phyloP scores from a whole-genome alignment of 64 coral and sea anemone genomes.

The Actinia equina region DNA sequence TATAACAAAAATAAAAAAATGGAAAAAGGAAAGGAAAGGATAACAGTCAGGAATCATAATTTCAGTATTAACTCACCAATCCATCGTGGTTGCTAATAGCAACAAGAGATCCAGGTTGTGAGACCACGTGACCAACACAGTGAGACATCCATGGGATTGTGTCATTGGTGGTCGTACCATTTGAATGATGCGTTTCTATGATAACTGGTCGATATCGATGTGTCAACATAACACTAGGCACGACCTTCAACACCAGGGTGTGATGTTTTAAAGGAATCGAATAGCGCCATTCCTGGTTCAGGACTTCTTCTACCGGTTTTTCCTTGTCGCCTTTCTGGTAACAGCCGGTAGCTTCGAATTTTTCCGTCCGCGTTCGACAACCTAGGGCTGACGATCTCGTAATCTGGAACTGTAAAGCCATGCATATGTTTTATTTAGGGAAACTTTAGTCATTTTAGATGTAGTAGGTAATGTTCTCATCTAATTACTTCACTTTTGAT shows the following conservation, averaged over 20 bases:
- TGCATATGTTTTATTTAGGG: no score
- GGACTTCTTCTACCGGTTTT: neutral
- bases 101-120: constrained; percentile 42
- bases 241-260: neutral
- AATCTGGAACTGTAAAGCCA: constrained; percentile 12
- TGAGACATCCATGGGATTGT: neutral
- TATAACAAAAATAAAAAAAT: no score
- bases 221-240: neutral
- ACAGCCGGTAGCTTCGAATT: neutral
- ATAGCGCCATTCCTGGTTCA: neutral
- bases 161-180: neutral
- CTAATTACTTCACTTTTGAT: no score
- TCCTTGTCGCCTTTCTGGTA: neutral
- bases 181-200: constrained; percentile 17
- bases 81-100: constrained; percentile 21
- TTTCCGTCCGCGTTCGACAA: constrained; percentile 5
- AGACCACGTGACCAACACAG: constrained; percentile 39
- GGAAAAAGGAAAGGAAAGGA: neutral
- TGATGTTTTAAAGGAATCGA: neutral
- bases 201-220: neutral
- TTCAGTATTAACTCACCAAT: constrained; percentile 11
- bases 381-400: constrained; percentile 22
- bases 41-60: no score
- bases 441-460: no score
- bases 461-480: no score